phyloP scores from a whole-genome alignment of 2,888 invertebrate species.

The Apotomis turbidana region DNA sequence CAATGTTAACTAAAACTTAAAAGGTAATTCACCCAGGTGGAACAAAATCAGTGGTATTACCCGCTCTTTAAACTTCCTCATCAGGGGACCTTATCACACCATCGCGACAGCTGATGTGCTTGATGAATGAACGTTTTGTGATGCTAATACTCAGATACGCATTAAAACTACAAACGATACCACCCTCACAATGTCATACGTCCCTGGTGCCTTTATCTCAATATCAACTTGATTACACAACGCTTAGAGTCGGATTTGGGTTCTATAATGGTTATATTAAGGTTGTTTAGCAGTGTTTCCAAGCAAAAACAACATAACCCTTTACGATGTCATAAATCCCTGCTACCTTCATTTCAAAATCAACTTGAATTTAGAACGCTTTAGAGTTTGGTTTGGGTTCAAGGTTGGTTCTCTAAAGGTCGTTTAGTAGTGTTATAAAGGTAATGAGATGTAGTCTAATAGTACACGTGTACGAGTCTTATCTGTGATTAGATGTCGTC shows the following conservation, averaged over 20 bases:
- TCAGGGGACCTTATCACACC: slow-evolving; percentile 56
- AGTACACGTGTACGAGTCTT: slow-evolving; percentile 72
- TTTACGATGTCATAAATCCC: slow-evolving; percentile 19
- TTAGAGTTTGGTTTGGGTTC: not conserved
- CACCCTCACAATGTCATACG: slow-evolving; percentile 28
- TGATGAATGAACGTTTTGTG: slow-evolving; percentile 82
- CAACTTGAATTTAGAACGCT: not conserved
- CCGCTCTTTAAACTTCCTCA: slow-evolving; percentile 53
- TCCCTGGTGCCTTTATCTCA: not conserved
- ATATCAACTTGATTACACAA: not conserved
- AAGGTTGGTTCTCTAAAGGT: slow-evolving; percentile 9
- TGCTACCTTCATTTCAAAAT: not conserved
- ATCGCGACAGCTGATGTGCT: slow-evolving; percentile 71
- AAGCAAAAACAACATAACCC: slow-evolving; percentile 38
- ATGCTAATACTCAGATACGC: slow-evolving; percentile 66
- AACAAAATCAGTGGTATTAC: slow-evolving; percentile 40
- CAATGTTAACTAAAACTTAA: too few relatives aligned
- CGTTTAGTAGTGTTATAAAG: slow-evolving; percentile 46
- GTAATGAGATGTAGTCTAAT: slow-evolving; percentile 65
- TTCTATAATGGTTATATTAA: not conserved
- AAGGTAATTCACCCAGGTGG: too few relatives aligned
- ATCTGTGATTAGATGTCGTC: slow-evolving; percentile 68
- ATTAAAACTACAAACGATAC: slow-evolving; percentile 53
- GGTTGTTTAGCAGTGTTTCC: too few relatives aligned
- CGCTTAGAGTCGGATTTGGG: not conserved